Base-by-base conservation (phyloP, 92 coral and sea anemone genomes). In the Isaurus tuberculatus region DNA sequence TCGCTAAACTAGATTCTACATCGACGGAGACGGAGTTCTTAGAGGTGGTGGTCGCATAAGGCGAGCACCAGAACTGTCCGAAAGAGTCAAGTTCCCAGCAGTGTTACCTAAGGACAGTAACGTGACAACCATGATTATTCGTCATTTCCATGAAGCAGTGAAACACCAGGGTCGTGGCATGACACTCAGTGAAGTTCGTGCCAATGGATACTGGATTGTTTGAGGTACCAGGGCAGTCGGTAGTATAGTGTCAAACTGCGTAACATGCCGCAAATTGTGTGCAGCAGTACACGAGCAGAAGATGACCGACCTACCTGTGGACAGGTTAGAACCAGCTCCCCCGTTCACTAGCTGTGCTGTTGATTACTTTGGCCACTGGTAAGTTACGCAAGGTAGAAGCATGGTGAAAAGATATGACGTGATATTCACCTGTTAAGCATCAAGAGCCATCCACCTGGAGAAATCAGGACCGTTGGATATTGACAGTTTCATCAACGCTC, bases 21-120 rank as follows among this genome's bases (percentile, higher is more conserved):
- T 86, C 30, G 88, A 85, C 33, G 31, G 36, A 46, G 34, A 75
- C 2, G 84, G 85, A 22, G 70, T 86, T 64, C 68, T 86, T 20
- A 61, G 89, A 26, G 89, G 79, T 65, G 89, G 89, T n/a, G 89
- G 89, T 33, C 88, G 85, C 44, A 19, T 78, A 66, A 60, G 48
- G 49, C 69, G 58, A 26, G 83, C 88, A 37, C 64, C 64, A 57
- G 67, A 61, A n/a, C 82, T 68, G 20, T 74, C 61, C 75, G 43
- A 60, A 15, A 65, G 69, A 79, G 86, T 70, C 5, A 67, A 53
- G 36, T 84, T 75, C 65, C 87, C 87, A n/a, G 79, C 40, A 2
- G 57, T 84, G 30, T 31, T 75, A 2, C 73, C 75, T 42, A 84
- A 58, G 33, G 57, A 46, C 22, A 36, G 75, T 25, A 84, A 75